Base-by-base conservation (phyloP, 1,140 invertebrate species). In the Cotesia vestalis region DNA sequence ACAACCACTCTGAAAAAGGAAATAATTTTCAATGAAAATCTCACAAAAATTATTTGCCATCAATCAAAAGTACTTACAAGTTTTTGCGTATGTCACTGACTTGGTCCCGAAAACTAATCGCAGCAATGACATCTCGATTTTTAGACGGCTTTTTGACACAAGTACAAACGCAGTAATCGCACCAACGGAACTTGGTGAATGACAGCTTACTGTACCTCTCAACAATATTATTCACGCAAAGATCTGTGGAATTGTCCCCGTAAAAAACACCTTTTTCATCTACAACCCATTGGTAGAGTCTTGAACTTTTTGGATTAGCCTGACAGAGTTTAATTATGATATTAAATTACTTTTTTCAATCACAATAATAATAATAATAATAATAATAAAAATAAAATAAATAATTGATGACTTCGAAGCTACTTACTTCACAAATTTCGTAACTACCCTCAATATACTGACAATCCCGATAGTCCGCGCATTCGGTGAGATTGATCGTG, bases 141-240 rank as follows among this genome's bases (percentile, higher is more conserved):
- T n/a, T 5, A 12, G 8, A 9, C n/a, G 40, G 12, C 1, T n/a
- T 9, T 55, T 17, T 17, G 11, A 14, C 17, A 55, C 53, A 55
- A 17, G 53, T 55, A 55, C 53, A 55, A 14, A 55, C 17, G 12
- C 53, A 55, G 17, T 55, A 55, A n/a, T 55, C 53, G n/a, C 53
- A 55, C 53, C 17, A 14, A 55, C 17, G 17, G 14, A 55, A 55
- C 4, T 14, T 14, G 3, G 4, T 9, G 40, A 46, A 55, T n/a
- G 53, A 55, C 17, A 17, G 17, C 1, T n/a, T 55, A n/a, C 40
- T 46, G 40, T 46, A 46, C 5, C 27, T 27, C 27, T 27, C 27
- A 27, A 46, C 40, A 46, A 46, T 9, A 46, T 46, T 46, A 46
- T 11, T 11, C 6, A 9, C 4, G 11, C 40, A 46, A 3, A 5